phyloP scores from a whole-genome alignment of 2,113 vertebrate genomes.

The Conger conger region DNA sequence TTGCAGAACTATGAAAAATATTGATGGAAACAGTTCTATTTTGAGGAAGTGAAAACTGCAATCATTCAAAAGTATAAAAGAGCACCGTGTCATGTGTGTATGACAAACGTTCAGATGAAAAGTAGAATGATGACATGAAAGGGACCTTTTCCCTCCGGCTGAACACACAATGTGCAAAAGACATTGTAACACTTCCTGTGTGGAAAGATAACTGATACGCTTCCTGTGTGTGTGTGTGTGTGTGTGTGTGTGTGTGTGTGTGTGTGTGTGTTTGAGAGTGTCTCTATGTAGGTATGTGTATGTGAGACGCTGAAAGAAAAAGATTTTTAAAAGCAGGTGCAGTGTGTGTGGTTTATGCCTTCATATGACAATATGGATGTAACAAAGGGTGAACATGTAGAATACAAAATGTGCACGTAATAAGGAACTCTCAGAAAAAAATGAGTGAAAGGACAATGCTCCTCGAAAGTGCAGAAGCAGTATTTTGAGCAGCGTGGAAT shows the following conservation, averaged over 20 bases:
- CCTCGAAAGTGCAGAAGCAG: background rate
- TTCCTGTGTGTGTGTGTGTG: constrained; percentile 6
- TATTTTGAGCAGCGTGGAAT: background rate
- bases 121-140: background rate
- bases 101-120: background rate
- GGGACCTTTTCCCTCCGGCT: background rate
- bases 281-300: background rate
- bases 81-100: background rate
- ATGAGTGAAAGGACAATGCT: too few relatives aligned
- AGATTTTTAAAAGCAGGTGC: background rate
- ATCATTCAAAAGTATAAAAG: background rate
- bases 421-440: background rate
- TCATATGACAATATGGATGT: background rate
- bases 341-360: background rate
- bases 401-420: background rate
- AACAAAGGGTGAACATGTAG: background rate
- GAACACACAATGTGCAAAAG: background rate
- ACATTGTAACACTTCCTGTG: background rate
- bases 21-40: background rate
- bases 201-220: background rate
- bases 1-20: background rate
- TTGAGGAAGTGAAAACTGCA: constrained; percentile 2
- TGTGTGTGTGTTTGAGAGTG: background rate
- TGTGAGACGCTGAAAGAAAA: background rate
- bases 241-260: background rate